Evolutionary conservation across 2,888 invertebrate genomes (phyloP).

Genomic region (Himalopsyche japonica): DNA sequence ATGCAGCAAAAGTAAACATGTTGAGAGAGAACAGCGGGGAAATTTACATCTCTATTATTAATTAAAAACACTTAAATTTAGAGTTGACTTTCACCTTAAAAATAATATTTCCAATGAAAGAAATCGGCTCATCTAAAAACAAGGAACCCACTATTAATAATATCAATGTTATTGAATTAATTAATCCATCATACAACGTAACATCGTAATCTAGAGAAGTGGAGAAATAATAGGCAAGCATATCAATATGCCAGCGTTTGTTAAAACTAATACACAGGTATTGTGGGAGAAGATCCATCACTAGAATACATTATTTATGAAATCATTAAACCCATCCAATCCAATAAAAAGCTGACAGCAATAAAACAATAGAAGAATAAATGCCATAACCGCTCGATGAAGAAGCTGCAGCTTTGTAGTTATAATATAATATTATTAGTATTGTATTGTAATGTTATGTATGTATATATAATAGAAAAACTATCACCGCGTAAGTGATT

Average conservation of each 20-base stretch:
- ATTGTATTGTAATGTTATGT: neutral
- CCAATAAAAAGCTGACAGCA: neutral
- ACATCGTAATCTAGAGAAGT: neutral
- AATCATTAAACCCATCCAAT: neutral
- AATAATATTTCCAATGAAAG: neutral
- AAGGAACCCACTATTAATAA: neutral
- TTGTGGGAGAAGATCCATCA: neutral
- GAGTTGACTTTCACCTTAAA: slow-evolving; percentile 1
- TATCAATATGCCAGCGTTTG: neutral
- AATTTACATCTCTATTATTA: slow-evolving; percentile 1
- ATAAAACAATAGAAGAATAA: neutral
- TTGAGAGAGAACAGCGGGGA: neutral
- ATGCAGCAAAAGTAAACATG: neutral
- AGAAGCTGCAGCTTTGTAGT: slow-evolving; percentile 1
- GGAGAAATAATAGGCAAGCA: neutral
- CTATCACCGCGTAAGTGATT: neutral
- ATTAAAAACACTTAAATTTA: slow-evolving; percentile 1
- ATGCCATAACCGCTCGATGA: neutral
- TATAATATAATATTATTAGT: neutral
- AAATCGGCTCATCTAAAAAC: neutral
- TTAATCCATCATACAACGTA: neutral
- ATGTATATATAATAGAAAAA: neutral
- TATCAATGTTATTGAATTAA: neutral
- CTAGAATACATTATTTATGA: neutral
- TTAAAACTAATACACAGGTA: neutral